These are phyloP conservation scores for Copsychus sechellarum DNA, from an alignment of 2,113 vertebrate genomes.

Conservation along the genomic window DNA sequence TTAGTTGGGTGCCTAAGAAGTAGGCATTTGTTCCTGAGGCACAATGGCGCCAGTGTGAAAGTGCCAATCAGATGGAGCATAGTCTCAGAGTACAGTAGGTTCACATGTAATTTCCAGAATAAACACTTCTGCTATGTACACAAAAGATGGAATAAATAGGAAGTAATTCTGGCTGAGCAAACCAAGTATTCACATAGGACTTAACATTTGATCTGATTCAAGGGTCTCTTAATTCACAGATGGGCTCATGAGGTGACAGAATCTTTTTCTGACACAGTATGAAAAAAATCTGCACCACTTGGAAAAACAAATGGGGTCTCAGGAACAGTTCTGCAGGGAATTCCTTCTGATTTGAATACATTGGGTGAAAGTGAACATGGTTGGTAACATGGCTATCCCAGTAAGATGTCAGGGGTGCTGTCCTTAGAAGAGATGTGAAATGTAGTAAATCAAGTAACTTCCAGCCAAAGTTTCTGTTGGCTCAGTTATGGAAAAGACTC, in stretches of 20 bases:
- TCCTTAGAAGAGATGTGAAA: neutral
- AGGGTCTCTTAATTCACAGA: slow-evolving; percentile 51
- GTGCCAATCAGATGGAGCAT: slow-evolving; percentile 34
- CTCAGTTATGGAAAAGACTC: neutral
- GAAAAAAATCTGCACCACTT: slow-evolving; percentile 19
- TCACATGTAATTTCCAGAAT: slow-evolving; percentile 58
- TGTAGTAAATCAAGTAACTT: neutral
- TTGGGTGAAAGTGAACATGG: slow-evolving; percentile 6
- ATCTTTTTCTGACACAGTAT: slow-evolving; percentile 31
- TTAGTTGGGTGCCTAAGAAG: slow-evolving; percentile 48
- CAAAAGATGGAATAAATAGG: slow-evolving; percentile 55
- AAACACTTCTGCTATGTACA: slow-evolving; percentile 58
- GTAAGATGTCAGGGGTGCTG: neutral
- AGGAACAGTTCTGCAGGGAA: slow-evolving; percentile 27
- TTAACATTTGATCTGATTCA: slow-evolving; percentile 57
- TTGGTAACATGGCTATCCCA: neutral
- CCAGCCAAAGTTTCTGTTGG: neutral
- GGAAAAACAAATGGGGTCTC: slow-evolving; percentile 34
- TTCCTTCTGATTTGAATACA: neutral
- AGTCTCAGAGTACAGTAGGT: slow-evolving; percentile 12
- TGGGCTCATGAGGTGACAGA: slow-evolving; percentile 31
- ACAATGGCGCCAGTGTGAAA: slow-evolving; percentile 55
- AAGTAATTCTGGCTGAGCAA: slow-evolving; percentile 48
- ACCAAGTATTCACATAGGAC: slow-evolving; percentile 22
- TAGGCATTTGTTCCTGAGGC: slow-evolving; percentile 33